phyloP scores from a whole-genome alignment of 2,113 vertebrate genomes.

The Amazona vittata region DNA sequence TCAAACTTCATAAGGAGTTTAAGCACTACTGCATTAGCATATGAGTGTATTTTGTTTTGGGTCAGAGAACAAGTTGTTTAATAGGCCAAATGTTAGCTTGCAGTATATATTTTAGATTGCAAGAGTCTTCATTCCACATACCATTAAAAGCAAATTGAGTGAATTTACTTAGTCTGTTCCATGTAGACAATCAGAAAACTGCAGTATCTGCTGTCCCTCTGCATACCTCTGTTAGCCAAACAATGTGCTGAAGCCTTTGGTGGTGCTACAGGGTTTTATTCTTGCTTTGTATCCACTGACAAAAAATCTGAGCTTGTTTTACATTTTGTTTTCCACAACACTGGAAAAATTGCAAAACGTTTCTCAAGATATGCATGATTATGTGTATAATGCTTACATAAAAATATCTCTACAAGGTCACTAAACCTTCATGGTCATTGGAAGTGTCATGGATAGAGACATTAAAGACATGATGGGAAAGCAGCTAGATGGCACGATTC shows the following conservation, averaged over 20 bases:
- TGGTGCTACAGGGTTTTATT: background rate
- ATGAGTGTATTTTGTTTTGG: background rate
- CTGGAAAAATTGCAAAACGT: background rate
- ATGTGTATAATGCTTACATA: background rate
- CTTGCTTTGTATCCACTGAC: background rate
- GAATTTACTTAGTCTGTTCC: background rate
- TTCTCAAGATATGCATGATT: background rate
- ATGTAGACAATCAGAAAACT: background rate
- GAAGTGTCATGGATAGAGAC: background rate
- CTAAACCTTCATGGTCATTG: background rate
- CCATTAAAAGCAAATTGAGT: constrained; percentile 5
- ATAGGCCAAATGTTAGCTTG: background rate
- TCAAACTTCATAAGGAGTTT: constrained; percentile 4
- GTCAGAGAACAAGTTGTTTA: constrained; percentile 42
- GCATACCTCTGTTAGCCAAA: background rate
- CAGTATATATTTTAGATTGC: background rate
- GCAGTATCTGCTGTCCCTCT: background rate
- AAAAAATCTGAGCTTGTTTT: background rate
- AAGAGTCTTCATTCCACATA: background rate
- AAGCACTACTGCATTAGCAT: background rate
- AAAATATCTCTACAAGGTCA: background rate
- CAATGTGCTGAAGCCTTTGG: background rate
- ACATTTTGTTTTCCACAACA: background rate
- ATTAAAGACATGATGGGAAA: background rate
- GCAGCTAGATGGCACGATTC: background rate